Evolutionary conservation across 2,797 vertebrate genomes (phyloP), one percentile per base, ranked within the genome.

Genomic region (Sitta carolinensis): DNA sequence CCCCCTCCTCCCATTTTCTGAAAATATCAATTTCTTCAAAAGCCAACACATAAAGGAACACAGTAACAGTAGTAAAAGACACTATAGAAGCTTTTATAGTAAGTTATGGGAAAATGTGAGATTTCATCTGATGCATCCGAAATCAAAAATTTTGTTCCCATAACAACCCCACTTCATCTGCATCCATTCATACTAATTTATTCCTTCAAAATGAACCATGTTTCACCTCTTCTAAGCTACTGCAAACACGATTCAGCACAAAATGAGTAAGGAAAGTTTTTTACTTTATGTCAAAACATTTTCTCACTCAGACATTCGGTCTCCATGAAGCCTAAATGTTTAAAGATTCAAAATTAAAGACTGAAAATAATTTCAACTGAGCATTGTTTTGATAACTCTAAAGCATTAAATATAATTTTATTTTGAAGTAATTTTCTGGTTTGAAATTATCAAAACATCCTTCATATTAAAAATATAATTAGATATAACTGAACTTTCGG

Each of bases 1-100:
- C 36, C 36, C 10, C 36, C 36, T 4, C 0, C 0, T 2, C 4
- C 10, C 8, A 16, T 20, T 55, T 86, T 59, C 61, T 73, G 21
- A 21, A 84, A 89, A 59, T 2, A 32, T 2, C 45, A 1, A 32
- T 36, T 83, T 64, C 17, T 52, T 36, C 13, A 45, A 72, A 88
- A 64, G 4, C 1, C 36, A n/a, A 12, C 3, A 43, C 25, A 40
- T 2, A 6, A 80, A 69, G 11, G 78, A 92, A 66, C 12, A 30
- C 16, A n/a, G 40, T n/a, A 79, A 69, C 2, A 50, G 5, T 13
- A 54, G 29, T 72, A 45, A 57, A 63, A 80, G 55, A 16, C 2
- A 51, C 22, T 36, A 47, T 0, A 72, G 26, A 77, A 64, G 18
- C 5, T 84, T 86, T 58, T 58, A 76, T 5, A 40, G 1, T 17